Evolutionary conservation across 2,888 invertebrate genomes (phyloP).

Genomic region (Blastobasis adustella): DNA sequence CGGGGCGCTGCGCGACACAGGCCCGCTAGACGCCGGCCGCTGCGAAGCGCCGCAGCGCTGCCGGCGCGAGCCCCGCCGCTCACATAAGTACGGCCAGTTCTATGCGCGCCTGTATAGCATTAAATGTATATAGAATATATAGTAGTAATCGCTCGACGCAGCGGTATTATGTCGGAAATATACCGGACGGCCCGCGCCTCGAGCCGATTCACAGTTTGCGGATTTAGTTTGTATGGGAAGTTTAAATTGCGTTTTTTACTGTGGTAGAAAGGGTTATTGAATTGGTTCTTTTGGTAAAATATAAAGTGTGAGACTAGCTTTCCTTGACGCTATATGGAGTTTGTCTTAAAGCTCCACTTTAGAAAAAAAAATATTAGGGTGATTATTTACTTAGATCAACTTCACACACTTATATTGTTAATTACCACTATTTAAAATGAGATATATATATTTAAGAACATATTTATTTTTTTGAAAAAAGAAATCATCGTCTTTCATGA

Average conservation of each 20-base stretch:
- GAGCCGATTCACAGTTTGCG: conserved; percentile 62
- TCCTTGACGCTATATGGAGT: conserved; percentile 59
- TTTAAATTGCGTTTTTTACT: conserved; percentile 64
- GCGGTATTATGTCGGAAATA: conserved; percentile 76
- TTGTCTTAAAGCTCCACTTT: conserved; percentile 34
- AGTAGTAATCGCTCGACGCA: conserved; percentile 76
- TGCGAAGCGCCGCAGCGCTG: conserved; percentile 57
- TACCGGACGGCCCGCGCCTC: conserved; percentile 70
- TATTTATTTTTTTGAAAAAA: no score
- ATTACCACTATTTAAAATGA: no score
- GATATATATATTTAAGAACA: no score
- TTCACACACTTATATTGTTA: no score
- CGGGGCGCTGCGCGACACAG: conserved; percentile 45
- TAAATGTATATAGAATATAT: conserved; percentile 76
- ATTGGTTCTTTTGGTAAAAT: conserved; percentile 62
- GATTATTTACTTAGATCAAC: not conserved
- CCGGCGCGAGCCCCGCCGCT: conserved; percentile 49
- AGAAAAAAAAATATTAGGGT: conserved; percentile 22
- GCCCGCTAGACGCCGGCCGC: conserved; percentile 34
- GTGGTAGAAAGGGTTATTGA: conserved; percentile 53
- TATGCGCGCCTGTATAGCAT: conserved; percentile 76
- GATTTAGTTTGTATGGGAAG: conserved; percentile 73
- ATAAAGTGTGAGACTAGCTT: conserved; percentile 56
- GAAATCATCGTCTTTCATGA: no score
- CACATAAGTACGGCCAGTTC: conserved; percentile 76